Conservation (phyloP, 2,797 vertebrate species). For the Hyperoplus lanceolatus region DNA sequence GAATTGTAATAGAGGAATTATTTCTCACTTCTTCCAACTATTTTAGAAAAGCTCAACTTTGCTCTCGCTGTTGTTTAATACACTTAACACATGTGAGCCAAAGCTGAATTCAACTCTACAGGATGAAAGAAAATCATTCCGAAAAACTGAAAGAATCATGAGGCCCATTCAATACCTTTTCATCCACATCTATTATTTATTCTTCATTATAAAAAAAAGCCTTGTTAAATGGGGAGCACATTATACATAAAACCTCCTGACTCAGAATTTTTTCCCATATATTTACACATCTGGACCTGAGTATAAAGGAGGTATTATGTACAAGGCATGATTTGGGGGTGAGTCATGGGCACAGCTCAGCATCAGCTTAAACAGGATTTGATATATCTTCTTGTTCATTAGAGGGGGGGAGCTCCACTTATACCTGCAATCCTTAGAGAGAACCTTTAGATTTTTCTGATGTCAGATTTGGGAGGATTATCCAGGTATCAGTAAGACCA, state of each 20-base stretch:
- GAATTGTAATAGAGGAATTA: not conserved
- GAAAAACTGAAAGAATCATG: not conserved
- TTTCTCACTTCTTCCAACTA: slow-evolving; percentile 15
- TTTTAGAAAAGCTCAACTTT: slow-evolving; percentile 6
- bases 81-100: slow-evolving; percentile 20
- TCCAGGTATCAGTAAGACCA: slow-evolving; percentile 43
- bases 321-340: slow-evolving; percentile 39
- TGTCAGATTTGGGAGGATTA: slow-evolving; percentile 66
- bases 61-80: slow-evolving; percentile 8
- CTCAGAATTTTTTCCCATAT: slow-evolving; percentile 47
- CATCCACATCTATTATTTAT: slow-evolving; percentile 23
- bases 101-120: slow-evolving; percentile 20
- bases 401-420: slow-evolving; percentile 35
- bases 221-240: slow-evolving; percentile 33
- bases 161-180: slow-evolving; percentile 8
- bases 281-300: slow-evolving; percentile 57
- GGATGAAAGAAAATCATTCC: slow-evolving; percentile 15
- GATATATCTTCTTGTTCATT: slow-evolving; percentile 40
- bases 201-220: slow-evolving; percentile 44
- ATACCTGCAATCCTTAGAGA: slow-evolving; percentile 53
- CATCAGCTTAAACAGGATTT: slow-evolving; percentile 49
- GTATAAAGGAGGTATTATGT: slow-evolving; percentile 41
- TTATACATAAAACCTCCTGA: slow-evolving; percentile 63
- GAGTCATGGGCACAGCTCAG: slow-evolving; percentile 61
- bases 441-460: slow-evolving; percentile 19